These are phyloP conservation scores for Drosophila paulistorum DNA, from an alignment of 1,140 invertebrate species.

Conservation along the genomic window DNA sequence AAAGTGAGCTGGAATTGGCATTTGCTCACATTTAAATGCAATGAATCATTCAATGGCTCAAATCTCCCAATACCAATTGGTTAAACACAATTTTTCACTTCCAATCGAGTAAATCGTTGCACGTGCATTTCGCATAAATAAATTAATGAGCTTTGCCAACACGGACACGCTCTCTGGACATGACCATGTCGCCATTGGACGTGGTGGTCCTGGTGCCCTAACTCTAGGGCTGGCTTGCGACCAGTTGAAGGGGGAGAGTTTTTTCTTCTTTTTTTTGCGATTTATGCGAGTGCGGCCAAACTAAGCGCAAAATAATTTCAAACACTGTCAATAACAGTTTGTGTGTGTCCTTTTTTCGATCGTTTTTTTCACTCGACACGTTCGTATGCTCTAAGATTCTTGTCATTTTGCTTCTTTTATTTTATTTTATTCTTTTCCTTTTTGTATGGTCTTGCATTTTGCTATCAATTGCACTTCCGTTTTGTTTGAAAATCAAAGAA, in stretches of 20 bases:
- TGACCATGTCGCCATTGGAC: slow-evolving; percentile 10
- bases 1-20: background rate
- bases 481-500: slow-evolving; percentile 52
- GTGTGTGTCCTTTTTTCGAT: slow-evolving; percentile 29
- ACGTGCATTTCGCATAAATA: slow-evolving; percentile 81
- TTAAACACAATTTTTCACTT: slow-evolving; percentile 78
- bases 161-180: slow-evolving; percentile 24
- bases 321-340: slow-evolving; percentile 79
- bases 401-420: background rate
- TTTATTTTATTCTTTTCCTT: slow-evolving; percentile 9
- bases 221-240: no score
- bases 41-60: slow-evolving; percentile 64
- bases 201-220: slow-evolving; percentile 24
- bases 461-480: slow-evolving; percentile 76
- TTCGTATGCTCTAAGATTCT: slow-evolving; percentile 62
- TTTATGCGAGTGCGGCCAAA: slow-evolving; percentile 72
- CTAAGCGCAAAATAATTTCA: slow-evolving; percentile 78
- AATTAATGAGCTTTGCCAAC: slow-evolving; percentile 70
- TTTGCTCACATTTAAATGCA: slow-evolving; percentile 54
- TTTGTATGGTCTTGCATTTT: slow-evolving; percentile 28
- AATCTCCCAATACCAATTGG: slow-evolving; percentile 38
- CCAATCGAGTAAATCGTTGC: slow-evolving; percentile 67
- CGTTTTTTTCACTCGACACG: slow-evolving; percentile 62
- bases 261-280: slow-evolving; percentile 40
- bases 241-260: no score